Conservation (phyloP, 2,113 vertebrate genomes). For the Trogon melanurus region DNA sequence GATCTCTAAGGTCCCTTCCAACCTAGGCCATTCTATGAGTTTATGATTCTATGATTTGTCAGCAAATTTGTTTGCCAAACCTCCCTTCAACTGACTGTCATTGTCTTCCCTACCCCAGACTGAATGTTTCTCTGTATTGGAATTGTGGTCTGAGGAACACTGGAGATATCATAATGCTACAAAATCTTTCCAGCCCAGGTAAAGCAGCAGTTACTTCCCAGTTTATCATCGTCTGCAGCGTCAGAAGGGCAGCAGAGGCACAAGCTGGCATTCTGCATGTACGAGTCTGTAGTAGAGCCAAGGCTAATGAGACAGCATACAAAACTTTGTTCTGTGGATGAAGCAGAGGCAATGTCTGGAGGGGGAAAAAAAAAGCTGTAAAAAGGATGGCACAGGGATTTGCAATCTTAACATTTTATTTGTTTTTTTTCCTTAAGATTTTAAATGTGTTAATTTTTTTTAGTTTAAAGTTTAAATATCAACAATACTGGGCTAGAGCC, state of each 20-base stretch:
- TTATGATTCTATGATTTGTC: background rate
- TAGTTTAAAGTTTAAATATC: background rate
- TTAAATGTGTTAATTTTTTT: background rate
- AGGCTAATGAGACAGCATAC: background rate
- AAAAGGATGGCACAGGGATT: background rate
- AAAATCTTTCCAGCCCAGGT: background rate
- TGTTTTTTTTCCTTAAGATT: background rate
- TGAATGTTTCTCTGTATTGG: background rate
- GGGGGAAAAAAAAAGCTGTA: background rate
- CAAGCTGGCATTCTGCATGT: background rate
- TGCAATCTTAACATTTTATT: background rate
- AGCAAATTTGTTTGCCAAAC: slow-evolving; percentile 11
- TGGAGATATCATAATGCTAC: background rate
- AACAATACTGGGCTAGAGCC: background rate
- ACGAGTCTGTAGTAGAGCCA: background rate
- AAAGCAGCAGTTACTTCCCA: background rate
- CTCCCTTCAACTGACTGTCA: background rate
- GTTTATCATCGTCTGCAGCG: background rate
- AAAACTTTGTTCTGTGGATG: background rate
- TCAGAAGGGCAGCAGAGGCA: background rate
- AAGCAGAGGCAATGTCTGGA: background rate
- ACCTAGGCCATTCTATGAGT: no score
- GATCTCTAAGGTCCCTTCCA: no score
- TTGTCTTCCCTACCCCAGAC: background rate
- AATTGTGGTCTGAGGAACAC: background rate